phyloP scores from a whole-genome alignment of 2,888 invertebrate genomes.

The Yponomeuta malinellus region DNA sequence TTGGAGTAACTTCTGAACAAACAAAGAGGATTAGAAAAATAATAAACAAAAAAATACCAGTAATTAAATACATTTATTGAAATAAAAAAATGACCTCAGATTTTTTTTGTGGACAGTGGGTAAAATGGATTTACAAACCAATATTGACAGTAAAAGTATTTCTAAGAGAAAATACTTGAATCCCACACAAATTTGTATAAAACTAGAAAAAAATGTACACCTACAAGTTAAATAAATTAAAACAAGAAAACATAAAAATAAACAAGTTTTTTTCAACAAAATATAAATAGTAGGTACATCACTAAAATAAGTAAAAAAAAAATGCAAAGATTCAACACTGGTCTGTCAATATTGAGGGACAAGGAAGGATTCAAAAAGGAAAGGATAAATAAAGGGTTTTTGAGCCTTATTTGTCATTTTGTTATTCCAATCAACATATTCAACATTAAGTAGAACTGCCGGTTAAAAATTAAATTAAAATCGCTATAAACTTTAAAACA shows the following conservation, averaged over 20 bases:
- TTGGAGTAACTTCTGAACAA: background rate
- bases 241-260: conserved; percentile 68
- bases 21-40: conserved; percentile 22
- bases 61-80: conserved; percentile 70
- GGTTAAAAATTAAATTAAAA: conserved; percentile 52
- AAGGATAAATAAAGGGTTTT: background rate
- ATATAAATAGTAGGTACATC: conserved; percentile 61
- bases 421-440: conserved; percentile 68
- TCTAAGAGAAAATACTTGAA: conserved; percentile 38
- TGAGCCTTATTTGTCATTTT: conserved; percentile 54
- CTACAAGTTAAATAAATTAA: conserved; percentile 61
- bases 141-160: conserved; percentile 71
- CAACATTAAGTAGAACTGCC: conserved; percentile 64
- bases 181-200: conserved; percentile 30
- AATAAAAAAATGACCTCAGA: conserved; percentile 73
- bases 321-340: conserved; percentile 65
- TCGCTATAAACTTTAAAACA: conserved; percentile 59
- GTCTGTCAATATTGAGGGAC: conserved; percentile 72
- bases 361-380: conserved; percentile 29
- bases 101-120: conserved; percentile 52
- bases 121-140: conserved; percentile 60
- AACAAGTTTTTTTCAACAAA: conserved; percentile 68
- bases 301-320: conserved; percentile 48
- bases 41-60: conserved; percentile 46
- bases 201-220: conserved; percentile 9